Conservation (phyloP, 2,113 vertebrate species). For the Cyphomyrus plagiostoma region DNA sequence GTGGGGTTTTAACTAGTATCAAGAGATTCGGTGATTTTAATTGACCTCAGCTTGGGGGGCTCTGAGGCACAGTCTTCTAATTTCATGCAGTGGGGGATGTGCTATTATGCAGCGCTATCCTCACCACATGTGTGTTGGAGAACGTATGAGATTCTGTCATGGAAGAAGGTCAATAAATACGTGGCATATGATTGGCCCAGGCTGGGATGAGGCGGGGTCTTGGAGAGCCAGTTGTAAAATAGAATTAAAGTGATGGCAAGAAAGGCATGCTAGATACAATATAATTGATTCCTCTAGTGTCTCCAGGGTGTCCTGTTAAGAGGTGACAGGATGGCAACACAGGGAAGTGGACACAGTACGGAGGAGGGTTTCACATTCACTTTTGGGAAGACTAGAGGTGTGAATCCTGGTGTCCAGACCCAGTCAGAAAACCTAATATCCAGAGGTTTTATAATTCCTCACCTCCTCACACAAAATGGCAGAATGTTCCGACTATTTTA, state of each 20-base stretch:
- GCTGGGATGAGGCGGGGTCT: not conserved
- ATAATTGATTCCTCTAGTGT: not conserved
- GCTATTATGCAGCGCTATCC: not conserved
- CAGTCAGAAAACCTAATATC: not conserved
- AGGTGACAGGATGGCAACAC: not conserved
- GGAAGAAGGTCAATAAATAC: not conserved
- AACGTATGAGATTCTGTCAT: not conserved
- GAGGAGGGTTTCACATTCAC: not conserved
- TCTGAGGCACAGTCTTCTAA: not conserved
- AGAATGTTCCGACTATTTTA: not conserved
- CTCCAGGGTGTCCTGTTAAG: not conserved
- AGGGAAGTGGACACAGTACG: not conserved
- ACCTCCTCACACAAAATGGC: not conserved
- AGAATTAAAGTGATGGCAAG: not conserved
- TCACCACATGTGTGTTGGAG: not conserved
- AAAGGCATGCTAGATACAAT: not conserved
- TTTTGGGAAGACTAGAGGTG: not conserved
- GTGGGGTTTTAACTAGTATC: not conserved
- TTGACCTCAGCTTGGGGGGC: not conserved
- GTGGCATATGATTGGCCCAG: not conserved
- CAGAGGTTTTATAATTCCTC: not conserved
- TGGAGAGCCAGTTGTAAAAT: not conserved
- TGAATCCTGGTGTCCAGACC: not conserved
- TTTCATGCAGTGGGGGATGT: not conserved
- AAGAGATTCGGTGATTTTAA: not conserved